Evolutionary conservation across 2,888 invertebrate genomes (phyloP).

Genomic region (Leptinotarsa tumamoca): DNA sequence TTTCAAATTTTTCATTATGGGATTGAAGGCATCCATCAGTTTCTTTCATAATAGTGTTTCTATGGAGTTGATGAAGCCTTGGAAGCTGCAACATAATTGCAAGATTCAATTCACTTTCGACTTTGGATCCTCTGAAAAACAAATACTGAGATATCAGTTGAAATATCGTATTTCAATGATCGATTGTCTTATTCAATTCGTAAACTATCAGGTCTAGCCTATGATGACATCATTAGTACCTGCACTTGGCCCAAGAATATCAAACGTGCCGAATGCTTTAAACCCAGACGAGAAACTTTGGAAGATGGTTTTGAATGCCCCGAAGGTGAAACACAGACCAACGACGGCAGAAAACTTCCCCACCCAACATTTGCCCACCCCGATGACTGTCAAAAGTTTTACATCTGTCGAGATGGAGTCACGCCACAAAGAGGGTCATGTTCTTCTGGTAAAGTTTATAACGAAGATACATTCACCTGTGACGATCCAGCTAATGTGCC

Average conservation of each 20-base stretch:
- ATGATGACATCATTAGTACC: slow-evolving; percentile 78
- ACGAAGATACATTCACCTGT: slow-evolving; percentile 81
- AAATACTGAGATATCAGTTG: too few relatives aligned
- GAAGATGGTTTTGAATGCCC: slow-evolving; percentile 85
- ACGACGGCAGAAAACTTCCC: slow-evolving; percentile 77
- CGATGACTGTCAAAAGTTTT: slow-evolving; percentile 85
- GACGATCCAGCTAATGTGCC: slow-evolving; percentile 81
- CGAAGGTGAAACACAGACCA: slow-evolving; percentile 75
- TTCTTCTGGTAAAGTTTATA: slow-evolving; percentile 80
- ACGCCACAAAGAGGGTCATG: slow-evolving; percentile 83
- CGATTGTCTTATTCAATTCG: background rate
- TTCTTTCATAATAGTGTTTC: too few relatives aligned
- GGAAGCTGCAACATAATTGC: too few relatives aligned
- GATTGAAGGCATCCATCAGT: too few relatives aligned
- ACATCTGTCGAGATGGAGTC: slow-evolving; percentile 83
- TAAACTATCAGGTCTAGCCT: slow-evolving; percentile 71
- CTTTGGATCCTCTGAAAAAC: too few relatives aligned
- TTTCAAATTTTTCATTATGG: too few relatives aligned
- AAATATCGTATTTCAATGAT: too few relatives aligned
- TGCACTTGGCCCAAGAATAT: slow-evolving; percentile 81
- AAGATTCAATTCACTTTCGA: too few relatives aligned
- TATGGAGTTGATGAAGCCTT: too few relatives aligned
- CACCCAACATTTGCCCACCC: slow-evolving; percentile 85
- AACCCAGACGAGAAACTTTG: slow-evolving; percentile 72
- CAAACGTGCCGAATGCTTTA: slow-evolving; percentile 69